Evolutionary conservation across 1,140 invertebrate species (phyloP).

Genomic region (Papilio helenus): DNA sequence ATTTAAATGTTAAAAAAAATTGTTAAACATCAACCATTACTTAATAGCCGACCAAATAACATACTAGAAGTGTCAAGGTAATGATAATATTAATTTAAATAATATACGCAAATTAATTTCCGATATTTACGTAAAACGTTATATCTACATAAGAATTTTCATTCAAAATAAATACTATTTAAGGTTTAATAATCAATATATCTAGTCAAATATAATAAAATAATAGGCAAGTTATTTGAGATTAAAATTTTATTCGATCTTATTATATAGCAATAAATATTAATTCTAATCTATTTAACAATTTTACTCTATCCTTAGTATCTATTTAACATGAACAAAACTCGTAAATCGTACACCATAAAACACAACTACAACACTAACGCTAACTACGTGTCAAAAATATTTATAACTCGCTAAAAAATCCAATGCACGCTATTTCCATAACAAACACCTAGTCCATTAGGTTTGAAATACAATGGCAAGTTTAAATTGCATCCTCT

Average conservation of each 20-base stretch:
- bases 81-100: not conserved
- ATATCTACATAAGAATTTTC: too few species aligned
- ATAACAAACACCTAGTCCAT: not conserved
- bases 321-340: slow-evolving; percentile 15
- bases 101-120: not conserved
- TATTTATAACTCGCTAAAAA: slow-evolving; percentile 38
- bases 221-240: too few species aligned
- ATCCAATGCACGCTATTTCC: slow-evolving; percentile 17
- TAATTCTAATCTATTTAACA: not conserved
- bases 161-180: too few species aligned
- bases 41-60: not conserved
- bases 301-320: not conserved
- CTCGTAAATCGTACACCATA: not conserved
- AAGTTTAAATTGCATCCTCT: slow-evolving; percentile 14
- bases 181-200: too few species aligned
- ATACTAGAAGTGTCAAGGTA: not conserved
- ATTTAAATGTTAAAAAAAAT: not conserved
- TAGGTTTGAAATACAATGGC: slow-evolving; percentile 34
- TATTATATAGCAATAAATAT: too few species aligned
- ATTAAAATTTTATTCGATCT: too few species aligned
- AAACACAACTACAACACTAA: slow-evolving; percentile 32
- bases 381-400: slow-evolving; percentile 36
- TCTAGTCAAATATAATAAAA: too few species aligned
- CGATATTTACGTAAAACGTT: not conserved
- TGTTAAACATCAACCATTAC: not conserved